Percentiles rank a stretch among this genome's conserved stretches.
phyloP scores from a whole-genome alignment of 2,888 invertebrate genomes.

The Lasioglossum oenotherae region DNA sequence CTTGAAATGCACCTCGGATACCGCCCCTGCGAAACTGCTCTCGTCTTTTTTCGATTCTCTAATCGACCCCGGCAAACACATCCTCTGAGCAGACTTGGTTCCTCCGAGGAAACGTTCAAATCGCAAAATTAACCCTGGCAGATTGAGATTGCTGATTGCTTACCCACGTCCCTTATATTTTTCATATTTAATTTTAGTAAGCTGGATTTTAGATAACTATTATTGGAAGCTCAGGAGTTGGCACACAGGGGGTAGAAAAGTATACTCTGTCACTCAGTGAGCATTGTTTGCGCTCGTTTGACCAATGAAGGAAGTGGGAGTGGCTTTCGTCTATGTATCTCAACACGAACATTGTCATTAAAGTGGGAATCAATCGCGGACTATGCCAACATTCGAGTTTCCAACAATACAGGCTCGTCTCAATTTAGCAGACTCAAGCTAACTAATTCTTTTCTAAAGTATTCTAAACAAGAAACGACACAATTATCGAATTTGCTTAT shows the following conservation, averaged over 20 bases:
- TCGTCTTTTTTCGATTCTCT: slow-evolving; percentile 60
- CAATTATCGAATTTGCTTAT: background rate
- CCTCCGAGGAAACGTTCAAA: slow-evolving; percentile 23
- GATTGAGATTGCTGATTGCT: background rate
- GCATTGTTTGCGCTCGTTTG: background rate
- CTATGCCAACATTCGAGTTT: background rate
- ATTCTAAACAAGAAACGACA: background rate
- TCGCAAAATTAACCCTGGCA: background rate
- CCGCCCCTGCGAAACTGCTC: slow-evolving; percentile 69
- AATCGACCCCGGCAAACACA: slow-evolving; percentile 37
- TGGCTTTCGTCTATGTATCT: background rate
- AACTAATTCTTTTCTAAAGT: background rate
- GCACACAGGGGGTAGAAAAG: background rate
- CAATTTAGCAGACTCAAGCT: background rate
- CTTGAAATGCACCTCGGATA: slow-evolving; percentile 77
- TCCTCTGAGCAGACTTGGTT: slow-evolving; percentile 14
- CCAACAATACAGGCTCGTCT: background rate
- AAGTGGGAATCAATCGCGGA: background rate
- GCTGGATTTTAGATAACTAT: background rate
- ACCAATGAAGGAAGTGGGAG: background rate
- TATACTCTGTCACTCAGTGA: background rate
- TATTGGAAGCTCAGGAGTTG: background rate
- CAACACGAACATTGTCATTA: background rate
- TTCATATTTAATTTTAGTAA: background rate
- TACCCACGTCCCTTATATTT: background rate